Base-by-base conservation (phyloP, 2,113 vertebrate genomes). In the Columba livia region DNA sequence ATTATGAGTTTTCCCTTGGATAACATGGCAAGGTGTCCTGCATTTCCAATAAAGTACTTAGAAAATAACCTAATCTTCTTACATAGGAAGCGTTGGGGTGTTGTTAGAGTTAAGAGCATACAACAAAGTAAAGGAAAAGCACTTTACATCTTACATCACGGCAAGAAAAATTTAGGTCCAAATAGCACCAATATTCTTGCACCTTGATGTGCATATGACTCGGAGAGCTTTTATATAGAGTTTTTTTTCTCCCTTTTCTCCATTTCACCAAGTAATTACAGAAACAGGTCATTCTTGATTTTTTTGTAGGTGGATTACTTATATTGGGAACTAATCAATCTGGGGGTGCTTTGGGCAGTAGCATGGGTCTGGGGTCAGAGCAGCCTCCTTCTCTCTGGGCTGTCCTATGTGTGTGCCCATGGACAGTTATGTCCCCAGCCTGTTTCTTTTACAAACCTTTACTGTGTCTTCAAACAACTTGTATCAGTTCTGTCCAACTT, bases 341-440 rank as follows among this genome's bases (percentile, higher is more conserved):
- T 47, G 18, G 5, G 5, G 21, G 6, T 34, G 38, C 11, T 77
- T 58, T 64, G 64, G 54, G 71, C 40, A 90, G 24, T 24, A 83
- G 58, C 36, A 50, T 17, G 53, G 7, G 0, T 40, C 48, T 60
- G 77, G 60, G 71, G 26, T 10, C 28, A 54, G 36, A 80, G 58
- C 34, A 66, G 53, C 18, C 16, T 44, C 18, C n/a, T 83, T 72
- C 13, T 2, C 14, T 61, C 44, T 47, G 25, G 16, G 11, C 9
- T 42, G 23, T n/a, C 34, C 9, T 26, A 7, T 54, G 18, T 5
- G 0, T 71, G n/a, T 69, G 42, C 26, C 58, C 36, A 29, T 0
- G 0, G 10, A 50, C 14, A 44, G 10, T 40, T 60, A 47, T 12
- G 10, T 31, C 25, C 29, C 34, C 0, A 0, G 13, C 4, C 32